Evolutionary conservation across 2,113 vertebrate genomes (phyloP), one percentile per base, ranked within the genome.

Genomic region (Hiodon tergisus): DNA sequence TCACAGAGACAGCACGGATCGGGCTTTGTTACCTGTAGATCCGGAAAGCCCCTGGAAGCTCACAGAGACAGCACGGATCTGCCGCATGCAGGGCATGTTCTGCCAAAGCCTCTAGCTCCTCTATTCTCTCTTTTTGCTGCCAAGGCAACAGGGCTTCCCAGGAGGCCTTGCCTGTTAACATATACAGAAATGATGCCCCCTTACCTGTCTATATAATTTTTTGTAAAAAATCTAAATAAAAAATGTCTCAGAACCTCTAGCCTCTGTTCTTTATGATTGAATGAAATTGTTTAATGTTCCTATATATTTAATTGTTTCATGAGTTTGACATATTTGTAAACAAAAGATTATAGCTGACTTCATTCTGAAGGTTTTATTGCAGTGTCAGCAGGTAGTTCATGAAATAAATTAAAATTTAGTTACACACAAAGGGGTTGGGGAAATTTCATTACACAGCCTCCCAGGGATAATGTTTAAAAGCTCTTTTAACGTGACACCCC

Each of bases 31-130:
- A 79, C 91, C 87, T 90, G 87, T 89, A 92, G 17, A 83, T 82
- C 68, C 69, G 85, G 67, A 91, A 87, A 5, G 87, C 89, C 69
- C 91, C 90, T 0, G 91, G 90, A 58, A 93, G 72, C 52, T 83
- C 77, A 61, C 86, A 87, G 76, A 93, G 71, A 72, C 59, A 9
- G 5, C 90, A 61, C 80, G 85, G 51, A 73, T 91, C 87, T 74
- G 67, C 79, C 65, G 76, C 80, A 68, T 81, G 79, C 76, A 89
- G 77, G 58, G 86, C 88, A 52, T 84, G 74, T 54, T 90, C 86
- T 67, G 79, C 84, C 59, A 71, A 79, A 48, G 80, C 83, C 63
- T 80, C 83, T 61, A 91, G 68, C 73, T 74, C 79, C 63, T 84
- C 84, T 78, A 85, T 76, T 77, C 84, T 85, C 61, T 83, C 69